phyloP scores from a whole-genome alignment of 2,888 invertebrate species.

The Drosophila mercatorum region DNA sequence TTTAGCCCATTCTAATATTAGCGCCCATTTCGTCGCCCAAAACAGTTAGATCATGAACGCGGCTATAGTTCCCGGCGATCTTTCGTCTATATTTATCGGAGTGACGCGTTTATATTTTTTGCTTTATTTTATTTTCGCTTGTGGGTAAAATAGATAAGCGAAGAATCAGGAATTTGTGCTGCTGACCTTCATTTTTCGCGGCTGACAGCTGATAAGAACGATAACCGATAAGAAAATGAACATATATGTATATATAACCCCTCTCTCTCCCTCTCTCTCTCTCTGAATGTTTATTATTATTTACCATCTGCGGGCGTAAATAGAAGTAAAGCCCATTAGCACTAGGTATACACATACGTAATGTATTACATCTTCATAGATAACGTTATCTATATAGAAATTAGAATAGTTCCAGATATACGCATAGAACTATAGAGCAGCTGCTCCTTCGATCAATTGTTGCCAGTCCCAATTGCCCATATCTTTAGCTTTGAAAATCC shows the following conservation, averaged over 20 bases:
- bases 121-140: slow-evolving; percentile 20
- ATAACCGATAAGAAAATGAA: slow-evolving; percentile 58
- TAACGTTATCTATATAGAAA: slow-evolving; percentile 3
- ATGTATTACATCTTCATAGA: slow-evolving; percentile 23
- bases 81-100: slow-evolving; percentile 55
- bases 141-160: slow-evolving; percentile 67
- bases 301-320: slow-evolving; percentile 13
- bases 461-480: slow-evolving; percentile 9
- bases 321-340: slow-evolving; percentile 12
- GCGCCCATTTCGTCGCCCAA: not conserved
- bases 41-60: not conserved
- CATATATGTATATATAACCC: slow-evolving; percentile 4
- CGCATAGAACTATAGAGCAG: not conserved
- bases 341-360: slow-evolving; percentile 1
- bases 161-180: slow-evolving; percentile 72
- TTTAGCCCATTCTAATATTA: not conserved
- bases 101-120: slow-evolving; percentile 48
- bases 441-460: slow-evolving; percentile 9
- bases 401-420: slow-evolving; percentile 5
- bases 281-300: slow-evolving; percentile 49
- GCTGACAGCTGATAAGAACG: slow-evolving; percentile 55
- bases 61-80: slow-evolving; percentile 11
- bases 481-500: slow-evolving; percentile 29
- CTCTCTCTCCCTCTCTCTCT: slow-evolving; percentile 14
- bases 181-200: slow-evolving; percentile 81